Conservation (phyloP, 2,888 invertebrate genomes). For the Tubulanus polymorphus region DNA sequence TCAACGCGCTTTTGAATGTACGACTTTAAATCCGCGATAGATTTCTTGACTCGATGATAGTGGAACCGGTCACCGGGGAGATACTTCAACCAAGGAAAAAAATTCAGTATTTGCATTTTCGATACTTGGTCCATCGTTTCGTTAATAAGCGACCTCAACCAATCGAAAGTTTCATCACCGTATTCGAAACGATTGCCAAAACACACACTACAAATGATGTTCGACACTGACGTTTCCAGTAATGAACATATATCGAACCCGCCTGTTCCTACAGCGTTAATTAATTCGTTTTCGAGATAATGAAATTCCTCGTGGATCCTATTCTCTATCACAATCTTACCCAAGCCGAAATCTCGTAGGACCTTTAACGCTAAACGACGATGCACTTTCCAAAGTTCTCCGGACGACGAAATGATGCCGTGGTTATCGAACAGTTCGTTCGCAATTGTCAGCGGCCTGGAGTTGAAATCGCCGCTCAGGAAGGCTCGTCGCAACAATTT, state of each 20-base stretch:
- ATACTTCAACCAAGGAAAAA: constrained; percentile 15
- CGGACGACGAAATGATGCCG: constrained; percentile 23
- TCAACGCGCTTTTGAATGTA: constrained; percentile 6
- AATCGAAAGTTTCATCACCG: constrained; percentile 18
- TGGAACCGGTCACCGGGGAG: constrained; percentile 14
- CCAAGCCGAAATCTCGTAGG: constrained; percentile 24
- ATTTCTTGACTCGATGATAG: constrained; percentile 2
- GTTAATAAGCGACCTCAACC: constrained; percentile 8
- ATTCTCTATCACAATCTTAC: constrained; percentile 18
- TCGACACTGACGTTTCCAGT: constrained; percentile 15
- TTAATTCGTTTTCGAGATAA: no score
- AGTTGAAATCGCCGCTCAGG: no score
- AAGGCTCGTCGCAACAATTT: no score
- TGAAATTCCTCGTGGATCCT: constrained; percentile 23
- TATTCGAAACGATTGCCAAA: constrained; percentile 16
- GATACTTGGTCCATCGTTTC: constrained; percentile 9
- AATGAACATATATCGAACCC: constrained; percentile 11
- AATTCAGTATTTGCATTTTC: constrained; percentile 8
- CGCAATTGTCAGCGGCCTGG: no score
- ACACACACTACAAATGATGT: constrained; percentile 18
- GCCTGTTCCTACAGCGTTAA: no score
- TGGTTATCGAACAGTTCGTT: no score
- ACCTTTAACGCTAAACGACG: constrained; percentile 21
- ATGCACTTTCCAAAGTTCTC: constrained; percentile 26
- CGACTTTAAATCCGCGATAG: no score